Base-by-base conservation (phyloP, 53 echinoderm and acorn worm genomes). In the Paracentrotus lividus region DNA sequence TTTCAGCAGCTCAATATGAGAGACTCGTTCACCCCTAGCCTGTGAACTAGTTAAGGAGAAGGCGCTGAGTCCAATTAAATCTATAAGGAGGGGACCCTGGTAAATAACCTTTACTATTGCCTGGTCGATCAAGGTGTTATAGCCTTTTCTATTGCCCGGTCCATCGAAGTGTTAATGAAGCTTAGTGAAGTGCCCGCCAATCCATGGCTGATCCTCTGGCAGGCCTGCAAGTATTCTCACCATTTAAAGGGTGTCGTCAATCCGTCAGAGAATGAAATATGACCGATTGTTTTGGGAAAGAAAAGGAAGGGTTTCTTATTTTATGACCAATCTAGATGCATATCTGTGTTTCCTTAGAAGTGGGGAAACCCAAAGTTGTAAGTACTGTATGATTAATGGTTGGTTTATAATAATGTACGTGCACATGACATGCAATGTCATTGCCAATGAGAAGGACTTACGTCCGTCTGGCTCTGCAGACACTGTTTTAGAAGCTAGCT, bases 131-230 rank as follows among this genome's bases (percentile, higher is more conserved):
- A 40, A 56, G 88, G 88, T 54, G 88, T 56, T 88, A 88, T n/a
- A n/a, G n/a, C n/a, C n/a, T n/a, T 88, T 12, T 4, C 53, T 40
- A 38, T 56, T 24, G 88, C 88, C 54, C 26, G 88, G 58, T 8
- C 88, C 54, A 56, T 88, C 58, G 58, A 56, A 59, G 88, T 54
- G 88, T 56, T 88, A 88, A 88, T 56, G 88, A 88, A 33, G 88
- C 88, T 51, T 85, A 88, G 1, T 14, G 58, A n/a, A 23, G 85
- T 26, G 32, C 52, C 4, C 42, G 49, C 15, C 49, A 52, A 20
- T n/a, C 85, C 85, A 85, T 85, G 85, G 51, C 15, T 27, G 42
- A 72, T 40, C 72, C 36, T 72, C n/a, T n/a, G n/a, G n/a, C n/a
- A n/a, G n/a, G 72, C 72, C 40, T n/a, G 0, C 72, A 72, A 72